Evolutionary conservation across 2,797 vertebrate species (phyloP).

Genomic region (Geotrypetes seraphini): DNA sequence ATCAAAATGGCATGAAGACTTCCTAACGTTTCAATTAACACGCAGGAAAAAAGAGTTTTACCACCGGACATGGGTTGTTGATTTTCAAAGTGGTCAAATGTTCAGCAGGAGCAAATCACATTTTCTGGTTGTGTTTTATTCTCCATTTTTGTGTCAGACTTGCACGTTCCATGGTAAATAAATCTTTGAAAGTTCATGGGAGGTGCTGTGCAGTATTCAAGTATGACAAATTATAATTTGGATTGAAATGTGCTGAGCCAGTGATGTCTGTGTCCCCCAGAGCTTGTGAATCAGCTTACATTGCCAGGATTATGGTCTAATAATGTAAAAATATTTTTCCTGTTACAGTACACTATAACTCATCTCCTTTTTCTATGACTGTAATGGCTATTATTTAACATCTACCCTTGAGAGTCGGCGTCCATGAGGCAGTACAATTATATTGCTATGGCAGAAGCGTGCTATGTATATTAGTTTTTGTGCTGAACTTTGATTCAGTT

Average conservation of each 20-base stretch:
- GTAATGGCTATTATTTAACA: constrained; percentile 1
- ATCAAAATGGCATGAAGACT: constrained; percentile 32
- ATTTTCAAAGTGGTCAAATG: constrained; percentile 31
- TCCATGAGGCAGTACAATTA: too few species aligned
- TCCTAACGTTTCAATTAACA: constrained; percentile 24
- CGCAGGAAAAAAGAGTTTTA: constrained; percentile 19
- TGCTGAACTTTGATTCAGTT: too few species aligned
- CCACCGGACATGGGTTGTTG: constrained; percentile 12
- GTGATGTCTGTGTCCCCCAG: constrained; percentile 31
- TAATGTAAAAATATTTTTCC: not conserved
- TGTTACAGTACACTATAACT: not conserved
- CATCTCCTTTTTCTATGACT: not conserved
- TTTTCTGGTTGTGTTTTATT: constrained; percentile 31
- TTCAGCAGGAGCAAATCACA: constrained; percentile 22
- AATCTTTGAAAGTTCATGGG: constrained; percentile 29
- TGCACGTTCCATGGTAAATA: constrained; percentile 26
- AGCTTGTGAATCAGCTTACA: constrained; percentile 31
- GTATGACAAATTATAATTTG: constrained; percentile 41
- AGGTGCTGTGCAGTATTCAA: constrained; percentile 24
- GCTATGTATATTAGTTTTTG: too few species aligned
- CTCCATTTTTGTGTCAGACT: constrained; percentile 13
- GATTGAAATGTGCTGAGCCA: constrained; percentile 39
- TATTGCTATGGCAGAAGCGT: too few species aligned
- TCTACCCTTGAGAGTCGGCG: not conserved
- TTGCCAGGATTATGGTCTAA: constrained; percentile 3